Evolutionary conservation across 1,140 invertebrate species (phyloP), one percentile per base, ranked within the genome.

Genomic region (Cyphomyrmex costatus): DNA sequence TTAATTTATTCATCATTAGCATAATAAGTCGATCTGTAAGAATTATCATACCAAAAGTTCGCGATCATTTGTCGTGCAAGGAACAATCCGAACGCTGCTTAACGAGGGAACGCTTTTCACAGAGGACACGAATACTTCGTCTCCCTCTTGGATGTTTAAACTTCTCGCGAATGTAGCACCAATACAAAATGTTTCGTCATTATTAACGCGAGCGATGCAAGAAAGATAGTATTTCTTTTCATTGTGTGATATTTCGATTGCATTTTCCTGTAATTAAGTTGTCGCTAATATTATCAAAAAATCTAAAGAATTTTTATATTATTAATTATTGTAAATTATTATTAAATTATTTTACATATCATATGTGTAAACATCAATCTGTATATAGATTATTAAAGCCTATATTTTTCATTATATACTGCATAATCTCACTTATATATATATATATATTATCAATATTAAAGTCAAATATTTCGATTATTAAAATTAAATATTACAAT

Each of bases 61-160:
- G 94, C 95, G 96, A 88, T 97, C 96, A 86, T 95, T 93, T 30
- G 88, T 56, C n/a, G 93, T 95, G 49, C 93, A 76, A 6, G 96
- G 96, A 30, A 65, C 68, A 0, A 95, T 93, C 46, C 79, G 71
- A 42, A 94, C 80, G 70, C 90, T 93, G 33, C 87, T 92, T 27
- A 95, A 56, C 27, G 88, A 71, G 6, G 92, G 83, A 19, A 91
- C 73, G 21, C 92, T 65, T 24, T 90, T 71, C 19, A 92, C 16
- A 4, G 74, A 90, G 2, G 92, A 92, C 27, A 95, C 89, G 27
- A 89, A 85, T 42, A 95, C 92, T 76, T 93, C 85, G 42, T 93
- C 92, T 3, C 89, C 92, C 51, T 95, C 94, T 27, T 91, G 86
- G 14, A 95, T 93, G 3, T 91, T 91, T 30, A 95, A 89, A 87